Percentiles rank a stretch among this genome's conserved stretches.
These are phyloP conservation scores for Chitala chitala DNA, from an alignment of 2,113 vertebrate species.

Conservation along the genomic window DNA sequence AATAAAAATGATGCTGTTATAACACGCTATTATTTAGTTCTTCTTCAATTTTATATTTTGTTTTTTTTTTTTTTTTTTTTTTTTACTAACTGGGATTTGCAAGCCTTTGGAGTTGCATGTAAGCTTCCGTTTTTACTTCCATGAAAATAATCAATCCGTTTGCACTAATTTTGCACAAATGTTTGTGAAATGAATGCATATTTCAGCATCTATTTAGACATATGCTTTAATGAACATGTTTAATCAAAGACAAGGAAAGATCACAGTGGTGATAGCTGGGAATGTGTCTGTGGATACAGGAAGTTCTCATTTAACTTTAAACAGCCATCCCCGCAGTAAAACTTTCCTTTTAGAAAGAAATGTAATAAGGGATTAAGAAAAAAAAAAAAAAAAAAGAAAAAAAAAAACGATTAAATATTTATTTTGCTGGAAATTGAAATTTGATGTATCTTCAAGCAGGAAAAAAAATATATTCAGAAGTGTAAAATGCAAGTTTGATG, in stretches of 20 bases:
- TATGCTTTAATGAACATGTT: slow-evolving; percentile 1
- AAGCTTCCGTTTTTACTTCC: neutral
- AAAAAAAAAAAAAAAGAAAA: slow-evolving; percentile 19
- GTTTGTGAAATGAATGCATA: slow-evolving; percentile 3
- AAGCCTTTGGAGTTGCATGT: neutral
- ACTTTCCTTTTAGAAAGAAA: slow-evolving; percentile 11
- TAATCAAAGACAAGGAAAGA: slow-evolving; percentile 12
- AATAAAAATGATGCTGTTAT: too few species aligned
- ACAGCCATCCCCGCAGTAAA: slow-evolving; percentile 12
- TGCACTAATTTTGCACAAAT: neutral
- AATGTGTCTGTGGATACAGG: neutral
- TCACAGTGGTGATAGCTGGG: neutral
- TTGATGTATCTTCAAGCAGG: slow-evolving; percentile 22
- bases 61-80: neutral
- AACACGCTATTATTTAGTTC: neutral
- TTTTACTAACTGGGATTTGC: neutral
- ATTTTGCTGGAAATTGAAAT: slow-evolving; percentile 29
- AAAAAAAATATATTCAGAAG: slow-evolving; percentile 20
- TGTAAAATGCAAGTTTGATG: slow-evolving; percentile 15
- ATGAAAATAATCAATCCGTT: neutral
- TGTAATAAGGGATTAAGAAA: slow-evolving; percentile 21
- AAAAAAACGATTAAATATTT: slow-evolving; percentile 27
- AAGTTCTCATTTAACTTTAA: slow-evolving; percentile 21
- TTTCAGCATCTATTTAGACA: neutral
- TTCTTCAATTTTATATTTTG: neutral